Base-by-base conservation (phyloP, 2,888 invertebrate species). In the Aspidiotus rigidus region DNA sequence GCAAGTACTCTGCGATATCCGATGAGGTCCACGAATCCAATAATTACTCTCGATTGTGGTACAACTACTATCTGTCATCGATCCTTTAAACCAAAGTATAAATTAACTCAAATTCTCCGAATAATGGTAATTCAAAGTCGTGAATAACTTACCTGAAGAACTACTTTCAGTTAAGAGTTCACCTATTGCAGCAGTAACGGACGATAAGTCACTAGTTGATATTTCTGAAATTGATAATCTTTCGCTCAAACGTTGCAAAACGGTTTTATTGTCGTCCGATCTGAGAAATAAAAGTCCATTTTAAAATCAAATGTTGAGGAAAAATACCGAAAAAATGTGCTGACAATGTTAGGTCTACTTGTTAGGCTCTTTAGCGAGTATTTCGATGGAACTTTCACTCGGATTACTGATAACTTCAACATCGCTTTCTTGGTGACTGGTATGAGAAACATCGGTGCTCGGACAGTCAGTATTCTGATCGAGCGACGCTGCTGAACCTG, bases 391-490 rank as follows among this genome's bases (percentile, higher is more conserved):
- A 74, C 85, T 85, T 75, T 85, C 84, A 77, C 86, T 87, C 13
- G 86, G 86, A 78, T 86, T 86, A 71, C 85, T 86, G 39, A 87
- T 80, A 57, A 87, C 81, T 74, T 87, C 86, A 71, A 87, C 84
- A 74, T 87, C 87, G 77, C 87, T 87, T 74, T 85, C 85, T 71
- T 73, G 69, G 1, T 53, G 55, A 42, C 28, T 55, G 8, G 16
- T 17, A 2, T 53, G 62, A 0, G 72, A 53, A 16, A 61, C 66
- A 39, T 59, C 44, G 17, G 15, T 66, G 15, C 41, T 53, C n/a
- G 15, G 28, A 10, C 39, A 42, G 40, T 71, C 71, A 9, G 13
- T 44, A 61, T 60, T 40, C 41, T 66, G 64, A 28, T 71, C 62
- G 41, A 71, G 44, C 8, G 71, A 71, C 15, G 60, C 60, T 40